Base-by-base conservation (phyloP, 2,113 vertebrate genomes). In the Coturnix japonica region DNA sequence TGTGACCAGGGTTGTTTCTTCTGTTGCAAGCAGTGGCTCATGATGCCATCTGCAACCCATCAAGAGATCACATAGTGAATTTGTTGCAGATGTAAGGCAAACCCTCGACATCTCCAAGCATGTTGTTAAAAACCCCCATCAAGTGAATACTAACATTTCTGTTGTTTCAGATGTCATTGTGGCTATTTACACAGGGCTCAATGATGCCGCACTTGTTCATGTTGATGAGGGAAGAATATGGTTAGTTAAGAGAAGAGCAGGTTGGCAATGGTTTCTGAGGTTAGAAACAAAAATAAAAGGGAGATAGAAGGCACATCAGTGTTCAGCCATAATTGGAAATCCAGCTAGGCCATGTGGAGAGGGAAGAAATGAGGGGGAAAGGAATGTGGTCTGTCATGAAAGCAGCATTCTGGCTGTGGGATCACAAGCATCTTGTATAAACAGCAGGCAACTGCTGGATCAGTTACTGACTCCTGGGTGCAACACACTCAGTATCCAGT, bases 41-140 rank as follows among this genome's bases (percentile, higher is more conserved):
- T 65, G 89, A 80, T 96, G 91, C 96, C 96, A 96, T 96, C 96
- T 96, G 96, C 81, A 96, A 96, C 85, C 87, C 85, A 96, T 96
- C 96, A 96, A 81, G 85, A 87, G 89, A 96, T 94, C 95, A 94
- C 95, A 96, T 41, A 85, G 91, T 67, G 91, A 95, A 96, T 96
- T 92, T 87, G 91, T 87, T 87, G 81, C 96, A 96, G 95, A 96
- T 95, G 96, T 96, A 95, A 92, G 87, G 89, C 91, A 94, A 96
- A 92, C 75, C 85, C 96, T 96, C 14, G 7, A 95, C 96, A 96
- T 87, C 94, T 96, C 91, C 72, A 94, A 91, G 76, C 65, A 75
- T 93, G 95, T 85, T 96, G 95, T 95, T 96, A 96, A 92, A 95
- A 96, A 93, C 81, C 89, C 89, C 78, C 85, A 95, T 91, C 95